Base-by-base conservation (phyloP, 2,113 vertebrate genomes). In the Mandrillus leucophaeus region DNA sequence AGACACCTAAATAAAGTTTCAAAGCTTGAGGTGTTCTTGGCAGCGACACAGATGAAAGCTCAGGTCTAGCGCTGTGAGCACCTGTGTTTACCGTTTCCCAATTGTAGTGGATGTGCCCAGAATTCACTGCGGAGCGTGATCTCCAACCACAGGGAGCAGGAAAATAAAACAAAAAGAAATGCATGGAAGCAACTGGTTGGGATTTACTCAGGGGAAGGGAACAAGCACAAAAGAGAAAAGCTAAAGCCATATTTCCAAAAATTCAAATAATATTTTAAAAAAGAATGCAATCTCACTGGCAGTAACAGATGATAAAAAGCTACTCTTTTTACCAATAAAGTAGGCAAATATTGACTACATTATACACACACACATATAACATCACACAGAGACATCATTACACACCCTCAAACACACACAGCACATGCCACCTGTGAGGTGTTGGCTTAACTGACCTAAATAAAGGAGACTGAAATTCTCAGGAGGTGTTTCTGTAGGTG, bases 21-120 rank as follows among this genome's bases (percentile, higher is more conserved):
- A 81, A 22, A 40, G 8, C 18, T 17, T 52, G 52, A 43, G 43
- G 40, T 13, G 55, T 7, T 43, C 4, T 27, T 2, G 20, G 35
- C 0, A 2, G 13, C 2, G 20, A 35, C 32, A 4, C 2, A 17
- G 20, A 30, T 20, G 10, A 23, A 10, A 66, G 38, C 30, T 5
- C 48, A 32, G 43, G 57, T 20, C 11, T 12, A 6, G 30, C 2
- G 0, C 13, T 6, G 23, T 22, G n/a, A 2, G 0, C 27, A 25
- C 35, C 40, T 59, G 2, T 22, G 30, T 32, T 73, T 13, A 27
- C 13, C 38, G 5, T 40, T 73, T 88, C 64, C 45, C 38, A 25
- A 4, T 18, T 5, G 66, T 17, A 18, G 50, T 0, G 0, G 8
- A 35, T 2, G 13, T 8, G 1, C 50, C 4, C 61, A 23, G 2